Conservation (phyloP, 2,797 vertebrate genomes). For the Tympanoctomys barrerae region DNA sequence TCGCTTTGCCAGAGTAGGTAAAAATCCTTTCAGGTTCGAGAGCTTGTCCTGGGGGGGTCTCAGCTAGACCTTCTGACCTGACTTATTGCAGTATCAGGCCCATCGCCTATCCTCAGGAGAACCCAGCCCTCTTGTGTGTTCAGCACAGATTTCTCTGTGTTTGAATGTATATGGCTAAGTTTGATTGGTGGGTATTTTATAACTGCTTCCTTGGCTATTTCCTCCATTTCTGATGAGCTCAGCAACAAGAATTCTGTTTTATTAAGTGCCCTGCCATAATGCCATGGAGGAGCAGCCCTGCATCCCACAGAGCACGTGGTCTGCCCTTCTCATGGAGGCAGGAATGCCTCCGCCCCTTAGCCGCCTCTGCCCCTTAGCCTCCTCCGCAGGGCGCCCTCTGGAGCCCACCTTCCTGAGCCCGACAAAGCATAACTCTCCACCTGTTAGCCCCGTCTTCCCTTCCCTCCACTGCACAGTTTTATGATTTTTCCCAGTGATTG, state of each 20-base stretch:
- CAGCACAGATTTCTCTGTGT: background rate
- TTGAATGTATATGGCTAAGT: background rate
- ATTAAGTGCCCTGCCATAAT: background rate
- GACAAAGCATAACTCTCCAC: background rate
- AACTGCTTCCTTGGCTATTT: background rate
- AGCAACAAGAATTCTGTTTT: background rate
- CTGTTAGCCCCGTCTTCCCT: background rate
- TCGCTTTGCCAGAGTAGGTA: background rate
- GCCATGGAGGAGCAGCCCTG: background rate
- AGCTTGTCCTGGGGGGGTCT: background rate
- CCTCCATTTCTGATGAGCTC: background rate
- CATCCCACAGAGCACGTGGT: background rate
- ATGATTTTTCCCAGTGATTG: background rate
- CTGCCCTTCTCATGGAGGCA: background rate
- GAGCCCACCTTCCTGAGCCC: background rate
- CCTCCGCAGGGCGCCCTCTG: background rate
- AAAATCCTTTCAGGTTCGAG: background rate
- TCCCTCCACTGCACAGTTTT: background rate
- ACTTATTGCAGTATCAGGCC: background rate
- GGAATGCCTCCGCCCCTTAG: background rate
- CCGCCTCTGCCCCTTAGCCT: background rate
- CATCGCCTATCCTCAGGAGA: background rate
- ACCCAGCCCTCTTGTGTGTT: background rate
- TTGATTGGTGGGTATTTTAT: background rate
- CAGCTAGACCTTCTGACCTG: background rate